phyloP scores from a whole-genome alignment of 1,140 invertebrate species.

The Bursaphelenchus mucronatus region DNA sequence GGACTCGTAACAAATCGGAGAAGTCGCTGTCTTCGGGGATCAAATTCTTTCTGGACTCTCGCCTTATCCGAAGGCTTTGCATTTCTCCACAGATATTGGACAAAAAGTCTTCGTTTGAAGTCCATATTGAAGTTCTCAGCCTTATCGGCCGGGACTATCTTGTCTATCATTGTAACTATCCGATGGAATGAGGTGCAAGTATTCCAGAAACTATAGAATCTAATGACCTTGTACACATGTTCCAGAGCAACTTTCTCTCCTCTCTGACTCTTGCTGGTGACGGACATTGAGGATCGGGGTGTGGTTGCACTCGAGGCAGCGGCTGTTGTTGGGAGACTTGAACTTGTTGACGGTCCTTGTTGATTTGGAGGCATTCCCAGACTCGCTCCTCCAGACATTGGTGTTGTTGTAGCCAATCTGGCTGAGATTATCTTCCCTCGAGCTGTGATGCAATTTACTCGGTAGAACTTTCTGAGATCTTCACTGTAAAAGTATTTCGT shows the following conservation, averaged over 20 bases:
- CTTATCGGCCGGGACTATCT: slow-evolving; percentile 28
- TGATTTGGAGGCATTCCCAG: slow-evolving; percentile 17
- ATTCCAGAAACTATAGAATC: slow-evolving; percentile 61
- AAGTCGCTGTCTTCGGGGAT: slow-evolving; percentile 53
- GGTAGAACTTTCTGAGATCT: slow-evolving; percentile 55
- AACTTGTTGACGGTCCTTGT: slow-evolving; percentile 2
- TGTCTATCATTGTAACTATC: slow-evolving; percentile 61
- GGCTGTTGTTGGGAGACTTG: slow-evolving; percentile 19
- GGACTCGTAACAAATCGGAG: slow-evolving; percentile 56
- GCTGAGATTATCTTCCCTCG: slow-evolving; percentile 55
- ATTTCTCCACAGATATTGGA: slow-evolving; percentile 54
- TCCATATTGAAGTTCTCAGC: slow-evolving; percentile 12
- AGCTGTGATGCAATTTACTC: slow-evolving; percentile 56
- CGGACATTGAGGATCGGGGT: slow-evolving; percentile 30
- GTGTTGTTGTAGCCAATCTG: slow-evolving; percentile 39
- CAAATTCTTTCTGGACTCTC: slow-evolving; percentile 59
- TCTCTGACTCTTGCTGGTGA: slow-evolving; percentile 22
- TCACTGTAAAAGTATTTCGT: slow-evolving; percentile 55
- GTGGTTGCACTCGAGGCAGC: slow-evolving; percentile 32
- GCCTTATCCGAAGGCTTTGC: slow-evolving; percentile 55
- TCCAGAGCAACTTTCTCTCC: slow-evolving; percentile 48
- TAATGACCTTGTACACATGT: slow-evolving; percentile 54
- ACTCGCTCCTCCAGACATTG: slow-evolving; percentile 35
- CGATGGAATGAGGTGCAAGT: slow-evolving; percentile 60
- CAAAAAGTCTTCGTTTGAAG: slow-evolving; percentile 57